Conservation (phyloP, 2,888 invertebrate species). For the Papilio demoleus region DNA sequence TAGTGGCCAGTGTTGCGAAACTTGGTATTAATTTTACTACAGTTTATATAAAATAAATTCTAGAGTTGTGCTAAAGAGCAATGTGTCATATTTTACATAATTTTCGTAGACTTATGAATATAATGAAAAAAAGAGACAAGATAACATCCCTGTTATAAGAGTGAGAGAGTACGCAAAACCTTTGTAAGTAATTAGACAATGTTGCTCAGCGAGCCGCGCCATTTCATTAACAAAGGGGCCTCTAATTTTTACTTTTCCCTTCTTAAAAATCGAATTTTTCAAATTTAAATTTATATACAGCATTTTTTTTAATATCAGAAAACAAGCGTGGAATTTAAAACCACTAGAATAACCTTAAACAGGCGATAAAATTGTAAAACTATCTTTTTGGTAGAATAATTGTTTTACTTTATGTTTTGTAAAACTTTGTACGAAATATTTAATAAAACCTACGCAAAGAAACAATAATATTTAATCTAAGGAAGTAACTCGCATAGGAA, state of each 20-base stretch:
- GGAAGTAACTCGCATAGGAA: not conserved
- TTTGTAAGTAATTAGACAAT: conserved; percentile 35
- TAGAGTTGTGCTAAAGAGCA: no score
- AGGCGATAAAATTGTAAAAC: no score
- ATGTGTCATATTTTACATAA: no score
- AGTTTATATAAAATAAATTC: no score
- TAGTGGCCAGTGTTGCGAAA: not conserved
- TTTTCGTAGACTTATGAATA: not conserved
- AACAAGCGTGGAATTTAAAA: no score
- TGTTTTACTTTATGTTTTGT: not conserved
- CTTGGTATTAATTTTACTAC: no score
- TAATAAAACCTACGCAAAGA: not conserved
- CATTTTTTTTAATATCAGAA: not conserved
- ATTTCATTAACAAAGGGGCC: conserved; percentile 17
- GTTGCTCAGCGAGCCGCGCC: conserved; percentile 10
- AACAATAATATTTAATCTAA: not conserved
- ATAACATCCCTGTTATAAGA: not conserved
- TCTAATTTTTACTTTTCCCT: conserved; percentile 8
- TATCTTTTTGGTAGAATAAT: no score
- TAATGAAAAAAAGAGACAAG: not conserved
- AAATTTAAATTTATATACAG: conserved; percentile 2
- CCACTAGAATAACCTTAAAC: no score
- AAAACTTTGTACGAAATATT: not conserved
- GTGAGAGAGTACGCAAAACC: conserved; percentile 22
- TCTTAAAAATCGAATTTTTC: conserved; percentile 1